These are phyloP conservation scores for Pitta sordida DNA, from an alignment of 2,113 vertebrate genomes.

Conservation along the genomic window DNA sequence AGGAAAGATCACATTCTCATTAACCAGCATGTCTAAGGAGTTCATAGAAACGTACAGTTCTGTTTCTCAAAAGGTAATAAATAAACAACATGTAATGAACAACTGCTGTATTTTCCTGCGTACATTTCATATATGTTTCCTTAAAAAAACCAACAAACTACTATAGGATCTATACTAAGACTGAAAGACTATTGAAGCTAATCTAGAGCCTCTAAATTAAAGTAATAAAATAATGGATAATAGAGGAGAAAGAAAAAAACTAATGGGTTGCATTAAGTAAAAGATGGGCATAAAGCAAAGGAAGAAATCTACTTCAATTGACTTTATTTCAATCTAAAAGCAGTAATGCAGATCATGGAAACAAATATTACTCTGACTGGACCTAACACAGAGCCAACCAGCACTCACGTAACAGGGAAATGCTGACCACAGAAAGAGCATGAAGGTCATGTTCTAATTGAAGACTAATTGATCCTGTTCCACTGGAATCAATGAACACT, in stretches of 20 bases:
- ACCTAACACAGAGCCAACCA: not conserved
- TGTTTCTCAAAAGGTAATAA: not conserved
- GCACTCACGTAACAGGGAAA: not conserved
- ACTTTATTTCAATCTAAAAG: not conserved
- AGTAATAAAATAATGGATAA: not conserved
- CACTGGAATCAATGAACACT: not conserved
- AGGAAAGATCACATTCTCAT: slow-evolving; percentile 13
- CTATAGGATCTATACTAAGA: not conserved
- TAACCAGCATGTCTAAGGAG: not conserved
- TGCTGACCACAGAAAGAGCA: not conserved
- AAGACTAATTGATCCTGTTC: not conserved
- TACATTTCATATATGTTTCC: not conserved
- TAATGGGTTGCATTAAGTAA: not conserved
- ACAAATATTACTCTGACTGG: not conserved
- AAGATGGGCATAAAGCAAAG: not conserved
- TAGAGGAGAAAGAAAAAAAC: not conserved
- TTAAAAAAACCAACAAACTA: not conserved
- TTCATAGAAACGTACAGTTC: not conserved
- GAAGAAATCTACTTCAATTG: not conserved
- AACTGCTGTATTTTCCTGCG: not conserved
- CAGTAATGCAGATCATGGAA: not conserved
- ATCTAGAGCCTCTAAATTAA: not conserved
- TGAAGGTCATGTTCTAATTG: slow-evolving; percentile 19
- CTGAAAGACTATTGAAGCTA: not conserved
- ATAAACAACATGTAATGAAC: not conserved